Evolutionary conservation across 2,797 vertebrate genomes (phyloP).

Genomic region (Gadopsis marmoratus): DNA sequence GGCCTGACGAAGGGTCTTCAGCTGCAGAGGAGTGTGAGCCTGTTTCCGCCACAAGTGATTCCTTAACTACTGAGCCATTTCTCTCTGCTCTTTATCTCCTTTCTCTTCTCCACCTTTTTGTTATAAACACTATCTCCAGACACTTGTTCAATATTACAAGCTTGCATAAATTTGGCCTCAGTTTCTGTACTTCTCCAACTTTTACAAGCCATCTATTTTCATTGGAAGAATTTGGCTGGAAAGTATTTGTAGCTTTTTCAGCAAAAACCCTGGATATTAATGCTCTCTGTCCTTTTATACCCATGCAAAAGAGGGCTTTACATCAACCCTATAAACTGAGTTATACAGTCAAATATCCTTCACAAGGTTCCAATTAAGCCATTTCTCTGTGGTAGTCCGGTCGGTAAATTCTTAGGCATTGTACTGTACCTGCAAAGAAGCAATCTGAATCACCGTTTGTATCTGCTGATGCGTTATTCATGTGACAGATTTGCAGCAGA

Average conservation of each 20-base stretch:
- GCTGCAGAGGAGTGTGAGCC: conserved; percentile 50
- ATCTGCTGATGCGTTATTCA: conserved; percentile 71
- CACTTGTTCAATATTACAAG: conserved; percentile 58
- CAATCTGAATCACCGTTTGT: conserved; percentile 45
- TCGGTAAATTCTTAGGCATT: conserved; percentile 32
- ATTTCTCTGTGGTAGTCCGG: conserved; percentile 13
- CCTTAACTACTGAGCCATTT: conserved; percentile 47
- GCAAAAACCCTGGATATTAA: conserved; percentile 33
- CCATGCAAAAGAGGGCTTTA: conserved; percentile 27
- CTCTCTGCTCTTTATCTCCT: conserved; percentile 36
- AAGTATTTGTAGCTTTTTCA: conserved; percentile 18
- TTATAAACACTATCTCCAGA: conserved; percentile 59
- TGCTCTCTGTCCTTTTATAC: conserved; percentile 20
- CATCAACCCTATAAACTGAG: conserved; percentile 56
- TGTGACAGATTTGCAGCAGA: conserved; percentile 71
- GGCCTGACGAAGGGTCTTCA: conserved; percentile 19
- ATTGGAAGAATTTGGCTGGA: conserved; percentile 37
- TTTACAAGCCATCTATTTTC: conserved; percentile 55
- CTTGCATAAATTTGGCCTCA: conserved; percentile 54
- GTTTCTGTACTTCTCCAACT: conserved; percentile 43
- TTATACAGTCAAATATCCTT: conserved; percentile 59
- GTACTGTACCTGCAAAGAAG: conserved; percentile 38
- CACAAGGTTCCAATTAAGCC: conserved; percentile 48
- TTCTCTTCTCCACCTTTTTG: conserved; percentile 43
- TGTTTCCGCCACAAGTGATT: conserved; percentile 59